These are phyloP conservation scores for Copsychus sechellarum DNA, from an alignment of 2,113 vertebrate species.

Conservation along the genomic window DNA sequence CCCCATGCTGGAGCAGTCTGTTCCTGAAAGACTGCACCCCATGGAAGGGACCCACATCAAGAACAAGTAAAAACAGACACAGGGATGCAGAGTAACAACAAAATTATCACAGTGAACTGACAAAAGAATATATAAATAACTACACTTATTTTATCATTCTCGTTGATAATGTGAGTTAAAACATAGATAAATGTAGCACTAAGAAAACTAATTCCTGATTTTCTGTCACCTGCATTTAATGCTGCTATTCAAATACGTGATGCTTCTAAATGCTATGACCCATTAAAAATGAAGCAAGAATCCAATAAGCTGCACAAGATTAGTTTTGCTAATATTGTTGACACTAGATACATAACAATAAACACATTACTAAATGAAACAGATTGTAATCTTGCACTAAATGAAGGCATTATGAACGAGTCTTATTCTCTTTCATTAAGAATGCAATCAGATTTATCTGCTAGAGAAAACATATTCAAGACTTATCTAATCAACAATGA, in stretches of 20 bases:
- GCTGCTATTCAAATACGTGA: not conserved
- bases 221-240: not conserved
- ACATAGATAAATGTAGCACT: not conserved
- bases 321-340: slow-evolving; percentile 30
- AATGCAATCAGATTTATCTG: slow-evolving; percentile 24
- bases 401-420: not conserved
- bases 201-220: slow-evolving; percentile 5
- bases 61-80: not conserved
- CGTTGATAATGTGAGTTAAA: not conserved
- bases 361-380: slow-evolving; percentile 36
- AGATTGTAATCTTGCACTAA: slow-evolving; percentile 23
- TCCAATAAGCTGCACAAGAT: slow-evolving; percentile 2
- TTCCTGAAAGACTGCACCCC: not conserved
- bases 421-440: not conserved
- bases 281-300: not conserved
- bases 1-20: not conserved
- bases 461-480: slow-evolving; percentile 32
- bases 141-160: not conserved
- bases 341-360: not conserved
- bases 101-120: not conserved
- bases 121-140: not conserved
- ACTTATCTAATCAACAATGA: slow-evolving; percentile 4
- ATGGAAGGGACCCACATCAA: not conserved
- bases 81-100: not conserved
- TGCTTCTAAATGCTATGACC: not conserved